phyloP scores from a whole-genome alignment of 2,113 vertebrate species.

The Gracilinanus agilis region DNA sequence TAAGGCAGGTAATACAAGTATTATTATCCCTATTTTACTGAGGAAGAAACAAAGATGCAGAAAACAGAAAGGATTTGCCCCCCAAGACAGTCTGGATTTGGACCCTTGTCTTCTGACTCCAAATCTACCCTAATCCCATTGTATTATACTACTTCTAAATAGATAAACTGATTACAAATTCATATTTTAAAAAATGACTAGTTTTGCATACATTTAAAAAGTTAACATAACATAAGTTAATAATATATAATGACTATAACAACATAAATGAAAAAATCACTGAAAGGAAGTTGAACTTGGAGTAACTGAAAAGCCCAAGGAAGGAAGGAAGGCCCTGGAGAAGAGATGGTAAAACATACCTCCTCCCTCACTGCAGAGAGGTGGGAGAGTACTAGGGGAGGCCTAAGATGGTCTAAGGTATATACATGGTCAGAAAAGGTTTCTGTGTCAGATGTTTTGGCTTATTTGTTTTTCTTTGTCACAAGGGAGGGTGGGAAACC shows the following conservation, averaged over 20 bases:
- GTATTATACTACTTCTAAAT: not conserved
- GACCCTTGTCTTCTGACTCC: not conserved
- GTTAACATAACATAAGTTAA: not conserved
- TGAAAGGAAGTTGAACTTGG: not conserved
- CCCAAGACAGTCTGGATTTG: not conserved
- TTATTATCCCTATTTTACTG: not conserved
- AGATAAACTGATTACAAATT: not conserved
- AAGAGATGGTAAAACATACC: not conserved
- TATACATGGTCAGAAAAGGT: not conserved
- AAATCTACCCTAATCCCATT: not conserved
- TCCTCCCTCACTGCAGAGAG: slow-evolving; percentile 2
- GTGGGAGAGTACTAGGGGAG: not conserved
- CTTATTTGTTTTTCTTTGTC: slow-evolving; percentile 1
- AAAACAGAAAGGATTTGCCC: not conserved
- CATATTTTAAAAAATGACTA: not conserved
- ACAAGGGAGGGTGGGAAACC: slow-evolving; percentile 5
- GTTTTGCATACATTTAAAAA: not conserved
- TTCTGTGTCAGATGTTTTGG: not conserved
- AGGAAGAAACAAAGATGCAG: not conserved
- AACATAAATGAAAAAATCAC: not conserved
- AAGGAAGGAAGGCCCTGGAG: not conserved
- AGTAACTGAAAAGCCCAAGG: not conserved
- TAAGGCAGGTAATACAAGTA: not conserved
- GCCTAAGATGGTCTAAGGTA: not conserved
- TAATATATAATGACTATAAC: not conserved